Conservation (phyloP, 2,113 vertebrate genomes). For the Hemichromis elongatus region DNA sequence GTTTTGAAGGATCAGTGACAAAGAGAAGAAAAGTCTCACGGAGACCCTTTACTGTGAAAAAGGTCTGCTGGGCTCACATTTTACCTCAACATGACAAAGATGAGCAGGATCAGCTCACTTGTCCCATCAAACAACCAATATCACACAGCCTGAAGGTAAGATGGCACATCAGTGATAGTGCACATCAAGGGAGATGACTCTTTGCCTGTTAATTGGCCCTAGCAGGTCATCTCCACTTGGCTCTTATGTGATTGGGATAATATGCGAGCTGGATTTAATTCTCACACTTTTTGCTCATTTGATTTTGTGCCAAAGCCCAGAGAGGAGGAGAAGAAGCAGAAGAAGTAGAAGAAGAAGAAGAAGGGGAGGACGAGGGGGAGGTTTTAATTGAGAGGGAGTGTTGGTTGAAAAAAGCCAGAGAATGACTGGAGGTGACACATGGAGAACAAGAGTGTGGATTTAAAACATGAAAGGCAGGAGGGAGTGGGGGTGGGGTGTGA, state of each 20-base stretch:
- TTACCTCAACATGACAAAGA: slow-evolving; percentile 3
- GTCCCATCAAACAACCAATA: slow-evolving; percentile 48
- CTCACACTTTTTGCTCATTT: slow-evolving; percentile 42
- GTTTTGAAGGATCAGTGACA: background rate
- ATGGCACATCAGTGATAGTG: slow-evolving; percentile 26
- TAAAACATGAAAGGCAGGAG: slow-evolving; percentile 61
- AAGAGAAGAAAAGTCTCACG: background rate
- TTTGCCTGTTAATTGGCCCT: slow-evolving; percentile 58
- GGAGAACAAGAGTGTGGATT: slow-evolving; percentile 58
- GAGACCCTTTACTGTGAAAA: background rate
- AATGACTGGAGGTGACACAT: slow-evolving; percentile 60
- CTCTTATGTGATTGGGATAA: slow-evolving; percentile 32
- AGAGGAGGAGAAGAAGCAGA: background rate
- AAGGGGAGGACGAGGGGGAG: background rate
- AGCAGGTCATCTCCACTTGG: slow-evolving; percentile 44
- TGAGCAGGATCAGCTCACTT: slow-evolving; percentile 16
- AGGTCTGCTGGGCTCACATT: background rate
- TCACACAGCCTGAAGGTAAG: slow-evolving; percentile 28
- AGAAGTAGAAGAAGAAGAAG: background rate
- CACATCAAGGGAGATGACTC: slow-evolving; percentile 31
- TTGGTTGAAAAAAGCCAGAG: slow-evolving; percentile 25
- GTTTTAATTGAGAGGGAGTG: slow-evolving; percentile 56
- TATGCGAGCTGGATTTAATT: slow-evolving; percentile 44
- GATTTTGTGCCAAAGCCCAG: background rate
- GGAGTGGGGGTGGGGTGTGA: background rate